Evolutionary conservation across 2,797 vertebrate genomes (phyloP).

Genomic region (Enoplosus armatus): DNA sequence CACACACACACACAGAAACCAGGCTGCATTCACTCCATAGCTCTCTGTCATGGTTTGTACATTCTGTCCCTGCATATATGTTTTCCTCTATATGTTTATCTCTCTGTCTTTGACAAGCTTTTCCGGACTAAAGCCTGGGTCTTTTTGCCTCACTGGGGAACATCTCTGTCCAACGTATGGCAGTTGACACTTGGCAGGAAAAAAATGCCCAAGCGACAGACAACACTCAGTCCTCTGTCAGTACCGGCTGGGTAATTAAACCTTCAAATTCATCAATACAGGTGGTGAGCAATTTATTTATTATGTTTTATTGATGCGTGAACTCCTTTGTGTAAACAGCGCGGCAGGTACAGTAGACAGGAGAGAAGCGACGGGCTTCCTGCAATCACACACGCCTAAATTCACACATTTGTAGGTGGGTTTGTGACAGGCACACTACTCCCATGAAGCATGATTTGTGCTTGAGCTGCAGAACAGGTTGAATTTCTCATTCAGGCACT

Average conservation of each 20-base stretch:
- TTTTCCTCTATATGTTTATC: constrained; percentile 34
- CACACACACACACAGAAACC: constrained; percentile 8
- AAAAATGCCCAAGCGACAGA: constrained; percentile 14
- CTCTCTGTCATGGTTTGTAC: constrained; percentile 31
- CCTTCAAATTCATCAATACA: constrained; percentile 39
- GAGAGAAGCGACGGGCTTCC: constrained; percentile 24
- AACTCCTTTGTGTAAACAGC: constrained; percentile 15
- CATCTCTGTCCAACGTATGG: constrained; percentile 2
- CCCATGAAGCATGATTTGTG: constrained; percentile 4
- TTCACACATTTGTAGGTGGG: constrained; percentile 32
- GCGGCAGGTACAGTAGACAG: constrained; percentile 20
- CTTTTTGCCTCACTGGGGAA: neutral
- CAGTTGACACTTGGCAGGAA: constrained; percentile 23
- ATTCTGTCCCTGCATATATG: constrained; percentile 22
- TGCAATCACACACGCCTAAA: constrained; percentile 11
- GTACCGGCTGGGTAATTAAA: constrained; percentile 44
- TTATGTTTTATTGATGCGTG: constrained; percentile 27
- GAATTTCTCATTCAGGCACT: neutral
- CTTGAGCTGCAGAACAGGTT: neutral
- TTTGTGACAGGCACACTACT: constrained; percentile 35
- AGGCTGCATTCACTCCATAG: constrained; percentile 12
- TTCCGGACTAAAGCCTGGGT: constrained; percentile 16
- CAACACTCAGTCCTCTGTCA: neutral
- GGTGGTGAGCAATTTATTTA: constrained; percentile 30
- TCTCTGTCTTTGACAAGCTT: constrained; percentile 25